Percentiles rank a stretch among this genome's conserved stretches.
These are phyloP conservation scores for Sinella curviseta DNA, from an alignment of 1,140 invertebrate genomes.

Conservation along the genomic window DNA sequence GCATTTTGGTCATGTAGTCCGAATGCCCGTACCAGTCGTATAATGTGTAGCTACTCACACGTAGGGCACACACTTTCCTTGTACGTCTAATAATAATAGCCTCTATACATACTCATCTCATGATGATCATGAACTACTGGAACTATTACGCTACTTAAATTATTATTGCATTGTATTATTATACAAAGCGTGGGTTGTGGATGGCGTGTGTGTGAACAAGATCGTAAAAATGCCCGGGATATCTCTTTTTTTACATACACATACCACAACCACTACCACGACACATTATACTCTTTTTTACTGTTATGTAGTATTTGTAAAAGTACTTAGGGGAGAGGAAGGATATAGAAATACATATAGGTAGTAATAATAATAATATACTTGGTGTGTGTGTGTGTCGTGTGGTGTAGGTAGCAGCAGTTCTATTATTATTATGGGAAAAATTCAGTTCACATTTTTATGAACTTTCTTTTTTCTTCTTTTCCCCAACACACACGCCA, in stretches of 20 bases:
- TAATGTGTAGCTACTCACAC: neutral
- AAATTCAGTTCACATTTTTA: neutral
- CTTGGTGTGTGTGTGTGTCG: too few species aligned
- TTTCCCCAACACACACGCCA: neutral
- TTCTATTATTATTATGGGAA: neutral
- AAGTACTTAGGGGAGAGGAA: neutral
- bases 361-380: too few species aligned
- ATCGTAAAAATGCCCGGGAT: neutral
- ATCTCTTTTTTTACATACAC: neutral
- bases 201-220: conserved; percentile 9
- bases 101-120: neutral
- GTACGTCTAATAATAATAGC: too few species aligned
- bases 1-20: neutral
- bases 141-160: neutral
- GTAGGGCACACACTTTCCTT: neutral
- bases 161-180: neutral
- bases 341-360: neutral
- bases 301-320: neutral
- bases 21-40: neutral
- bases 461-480: neutral
- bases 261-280: neutral
- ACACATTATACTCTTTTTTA: neutral
- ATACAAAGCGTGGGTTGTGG: neutral
- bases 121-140: neutral
- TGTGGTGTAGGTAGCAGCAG: neutral